phyloP scores from a whole-genome alignment of 2,113 vertebrate genomes.

The Periophthalmus modestus region DNA sequence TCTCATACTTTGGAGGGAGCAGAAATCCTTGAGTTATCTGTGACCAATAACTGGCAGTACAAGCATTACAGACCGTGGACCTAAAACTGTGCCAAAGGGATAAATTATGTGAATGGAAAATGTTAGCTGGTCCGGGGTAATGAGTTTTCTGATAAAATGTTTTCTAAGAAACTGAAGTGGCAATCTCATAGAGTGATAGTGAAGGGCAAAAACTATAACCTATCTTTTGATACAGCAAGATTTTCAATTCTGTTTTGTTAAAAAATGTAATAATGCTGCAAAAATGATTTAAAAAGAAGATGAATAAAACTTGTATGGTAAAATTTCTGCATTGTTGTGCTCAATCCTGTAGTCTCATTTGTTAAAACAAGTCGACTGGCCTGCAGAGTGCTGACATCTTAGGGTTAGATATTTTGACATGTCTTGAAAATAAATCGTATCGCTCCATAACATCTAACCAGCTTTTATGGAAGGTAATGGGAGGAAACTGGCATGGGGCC shows the following conservation, averaged over 20 bases:
- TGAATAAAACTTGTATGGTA: too few relatives aligned
- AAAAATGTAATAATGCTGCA: too few relatives aligned
- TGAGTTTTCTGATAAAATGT: conserved; percentile 13
- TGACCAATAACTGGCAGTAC: conserved; percentile 17
- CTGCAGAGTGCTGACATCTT: neutral
- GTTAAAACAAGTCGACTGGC: too few relatives aligned
- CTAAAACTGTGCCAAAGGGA: conserved; percentile 9
- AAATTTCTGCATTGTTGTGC: too few relatives aligned
- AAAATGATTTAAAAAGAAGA: too few relatives aligned
- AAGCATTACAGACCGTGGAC: neutral
- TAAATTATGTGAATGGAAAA: conserved; percentile 14
- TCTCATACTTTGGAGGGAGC: conserved; percentile 36
- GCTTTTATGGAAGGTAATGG: neutral
- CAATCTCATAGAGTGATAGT: neutral
- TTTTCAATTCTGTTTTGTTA: too few relatives aligned
- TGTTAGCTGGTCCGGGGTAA: conserved; percentile 2
- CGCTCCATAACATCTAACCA: neutral
- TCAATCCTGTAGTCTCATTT: too few relatives aligned
- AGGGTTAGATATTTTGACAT: neutral
- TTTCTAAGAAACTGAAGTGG: conserved; percentile 21
- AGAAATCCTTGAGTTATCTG: conserved; percentile 32
- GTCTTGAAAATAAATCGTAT: neutral
- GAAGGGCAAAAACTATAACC: too few relatives aligned
- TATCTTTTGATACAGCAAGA: neutral
- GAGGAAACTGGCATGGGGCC: neutral